A percentile compares a stretch with the other conserved stretches of the same genome.
These are phyloP conservation scores for Rhinolophus sinicus DNA, from an alignment of 2,113 vertebrate genomes.

Conservation along the genomic window DNA sequence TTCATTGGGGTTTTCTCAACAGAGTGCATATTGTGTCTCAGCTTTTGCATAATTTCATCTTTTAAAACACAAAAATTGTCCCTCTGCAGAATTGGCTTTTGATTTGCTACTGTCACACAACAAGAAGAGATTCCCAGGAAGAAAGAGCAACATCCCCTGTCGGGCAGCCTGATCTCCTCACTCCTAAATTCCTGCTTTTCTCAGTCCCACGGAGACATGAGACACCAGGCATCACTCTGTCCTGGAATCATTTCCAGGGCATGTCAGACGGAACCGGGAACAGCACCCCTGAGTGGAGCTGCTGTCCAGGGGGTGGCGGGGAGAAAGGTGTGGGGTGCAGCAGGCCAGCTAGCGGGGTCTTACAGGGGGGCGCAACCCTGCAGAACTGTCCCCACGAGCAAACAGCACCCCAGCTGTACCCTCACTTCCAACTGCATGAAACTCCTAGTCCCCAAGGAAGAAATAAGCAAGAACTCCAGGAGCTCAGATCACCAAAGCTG, in stretches of 20 bases:
- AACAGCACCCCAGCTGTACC: background rate
- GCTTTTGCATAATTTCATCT: background rate
- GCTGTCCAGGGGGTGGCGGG: rapidly evolving
- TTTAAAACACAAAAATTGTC: background rate
- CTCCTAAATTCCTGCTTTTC: background rate
- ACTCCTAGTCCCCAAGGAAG: background rate
- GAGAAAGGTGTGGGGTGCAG: background rate
- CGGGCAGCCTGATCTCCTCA: background rate
- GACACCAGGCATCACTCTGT: background rate
- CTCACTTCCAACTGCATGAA: background rate
- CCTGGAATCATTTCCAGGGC: background rate
- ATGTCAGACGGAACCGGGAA: background rate
- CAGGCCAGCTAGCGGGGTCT: background rate
- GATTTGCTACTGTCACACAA: background rate
- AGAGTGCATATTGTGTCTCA: rapidly evolving
- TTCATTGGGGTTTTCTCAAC: background rate
- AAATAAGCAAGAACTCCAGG: background rate
- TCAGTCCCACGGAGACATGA: background rate
- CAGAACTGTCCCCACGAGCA: no score
- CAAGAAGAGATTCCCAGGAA: background rate
- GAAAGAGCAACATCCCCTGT: background rate
- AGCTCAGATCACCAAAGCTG: background rate
- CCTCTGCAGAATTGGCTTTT: background rate
- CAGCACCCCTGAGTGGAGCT: background rate
- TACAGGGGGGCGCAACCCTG: background rate